Percentiles rank a stretch among this genome's conserved stretches.
Conservation (phyloP, 2,113 vertebrate species). For the Micronycteris hirsuta region DNA sequence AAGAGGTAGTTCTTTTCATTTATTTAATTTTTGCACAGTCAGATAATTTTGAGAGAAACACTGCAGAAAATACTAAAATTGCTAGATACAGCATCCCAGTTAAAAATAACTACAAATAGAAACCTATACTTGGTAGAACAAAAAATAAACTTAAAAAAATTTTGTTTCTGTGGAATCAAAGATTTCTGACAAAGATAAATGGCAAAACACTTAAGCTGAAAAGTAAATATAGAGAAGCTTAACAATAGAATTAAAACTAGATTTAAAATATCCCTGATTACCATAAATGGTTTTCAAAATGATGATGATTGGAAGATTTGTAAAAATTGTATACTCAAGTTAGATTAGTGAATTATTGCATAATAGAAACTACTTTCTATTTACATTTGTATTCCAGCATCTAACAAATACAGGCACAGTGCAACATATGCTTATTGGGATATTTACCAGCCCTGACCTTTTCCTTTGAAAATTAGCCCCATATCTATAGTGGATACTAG, state of each 20-base stretch:
- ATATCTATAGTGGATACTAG: background rate
- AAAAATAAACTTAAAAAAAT: conserved; percentile 25
- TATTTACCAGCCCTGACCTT: background rate
- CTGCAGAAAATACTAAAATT: conserved; percentile 69
- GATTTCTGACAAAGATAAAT: conserved; percentile 1
- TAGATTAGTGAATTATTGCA: background rate
- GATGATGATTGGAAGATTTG: background rate
- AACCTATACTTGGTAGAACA: conserved; percentile 30
- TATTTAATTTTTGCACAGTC: conserved; percentile 68
- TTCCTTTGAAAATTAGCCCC: background rate
- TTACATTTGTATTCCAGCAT: background rate
- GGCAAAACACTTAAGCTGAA: conserved; percentile 18
- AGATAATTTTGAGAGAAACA: conserved; percentile 72
- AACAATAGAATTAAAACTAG: conserved; percentile 28
- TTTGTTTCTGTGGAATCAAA: conserved; percentile 15
- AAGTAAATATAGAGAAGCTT: conserved; percentile 18
- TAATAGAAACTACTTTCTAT: background rate
- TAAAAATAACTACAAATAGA: conserved; percentile 72
- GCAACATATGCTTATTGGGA: background rate
- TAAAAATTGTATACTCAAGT: background rate
- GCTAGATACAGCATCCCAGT: conserved; percentile 62
- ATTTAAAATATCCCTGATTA: background rate
- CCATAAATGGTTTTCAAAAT: background rate
- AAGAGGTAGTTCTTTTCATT: conserved; percentile 53
- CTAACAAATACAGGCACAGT: background rate